Evolutionary conservation across 92 coral and sea anemone genomes (phyloP), one percentile per base, ranked within the genome.

Genomic region (Paragorgia papillata): DNA sequence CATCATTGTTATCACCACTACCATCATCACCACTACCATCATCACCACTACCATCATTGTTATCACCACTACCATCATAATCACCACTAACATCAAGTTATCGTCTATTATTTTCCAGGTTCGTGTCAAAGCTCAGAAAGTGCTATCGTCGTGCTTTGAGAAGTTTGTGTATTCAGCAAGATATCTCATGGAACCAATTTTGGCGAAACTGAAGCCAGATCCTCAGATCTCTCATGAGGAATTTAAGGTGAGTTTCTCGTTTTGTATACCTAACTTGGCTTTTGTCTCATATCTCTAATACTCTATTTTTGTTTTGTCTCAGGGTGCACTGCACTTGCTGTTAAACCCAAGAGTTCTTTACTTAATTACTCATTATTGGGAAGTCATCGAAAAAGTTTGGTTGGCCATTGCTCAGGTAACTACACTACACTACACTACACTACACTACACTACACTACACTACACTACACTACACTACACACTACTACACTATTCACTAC

Each of bases 331-430:
- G 17, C 80, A 95, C 59, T 78, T 95, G 53, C 44, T 95, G 79
- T 84, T 89, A 54, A 90, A 91, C 78, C 80, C 71, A 63, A 91
- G 95, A 71, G 92, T 95, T 89, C 75, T 90, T 15, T 95, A 84
- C 82, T 83, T 95, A 21, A 80, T 69, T 10, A 88, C 87, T 3
- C 99, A 95, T 61, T 95, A 95, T 87, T 95, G 99, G 99, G 99
- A 95, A 60, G 85, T 95, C 46, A 91, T 92, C 79, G 91, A 82
- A 17, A 91, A 95, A 57, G 87, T 95, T 14, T 95, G 99, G 99
- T 91, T 96, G 37, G 95, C 92, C 10, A 81, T 95, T 56, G 87
- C 92, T 18, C 89, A 92, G 99, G 99, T 95, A 76, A 33, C 26
- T 30, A 41, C 20, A 27, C 10, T 0, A 14, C 0, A 39, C 53